These are phyloP conservation scores for Lates calcarifer DNA, from an alignment of 2,113 vertebrate genomes.

Conservation along the genomic window DNA sequence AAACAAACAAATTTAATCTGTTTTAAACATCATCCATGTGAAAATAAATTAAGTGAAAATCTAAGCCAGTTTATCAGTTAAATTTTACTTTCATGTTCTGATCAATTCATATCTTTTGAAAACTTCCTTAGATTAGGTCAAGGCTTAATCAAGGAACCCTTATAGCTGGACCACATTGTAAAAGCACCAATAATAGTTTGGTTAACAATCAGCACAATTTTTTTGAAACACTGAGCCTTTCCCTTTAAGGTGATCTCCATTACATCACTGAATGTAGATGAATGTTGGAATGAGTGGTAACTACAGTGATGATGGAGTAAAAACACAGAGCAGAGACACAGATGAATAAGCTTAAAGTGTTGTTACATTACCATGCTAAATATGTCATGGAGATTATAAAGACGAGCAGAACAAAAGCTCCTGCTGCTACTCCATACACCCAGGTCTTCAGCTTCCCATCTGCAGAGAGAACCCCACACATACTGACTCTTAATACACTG, in stretches of 20 bases:
- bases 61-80: no score
- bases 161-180: no score
- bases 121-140: no score
- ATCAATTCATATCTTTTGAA: no score
- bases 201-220: not conserved
- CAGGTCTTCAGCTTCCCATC: constrained; percentile 98
- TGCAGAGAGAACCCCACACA: constrained; percentile 69
- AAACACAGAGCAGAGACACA: not conserved
- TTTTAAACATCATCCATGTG: no score
- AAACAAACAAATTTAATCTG: not conserved
- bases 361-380: constrained; percentile 95
- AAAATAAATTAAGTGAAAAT: no score
- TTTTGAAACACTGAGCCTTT: not conserved
- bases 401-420: constrained; percentile 95
- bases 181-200: not conserved
- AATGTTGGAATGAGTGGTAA: not conserved
- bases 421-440: constrained; percentile 98
- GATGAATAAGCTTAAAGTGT: not conserved
- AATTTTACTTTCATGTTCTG: no score
- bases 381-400: constrained; percentile 99
- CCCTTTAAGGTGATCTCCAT: constrained; percentile 15
- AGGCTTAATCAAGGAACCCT: not conserved
- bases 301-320: not conserved
- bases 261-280: constrained; percentile 34
- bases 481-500: not conserved